Evolutionary conservation across 2,113 vertebrate species (phyloP).

Genomic region (Willisornis vidua): DNA sequence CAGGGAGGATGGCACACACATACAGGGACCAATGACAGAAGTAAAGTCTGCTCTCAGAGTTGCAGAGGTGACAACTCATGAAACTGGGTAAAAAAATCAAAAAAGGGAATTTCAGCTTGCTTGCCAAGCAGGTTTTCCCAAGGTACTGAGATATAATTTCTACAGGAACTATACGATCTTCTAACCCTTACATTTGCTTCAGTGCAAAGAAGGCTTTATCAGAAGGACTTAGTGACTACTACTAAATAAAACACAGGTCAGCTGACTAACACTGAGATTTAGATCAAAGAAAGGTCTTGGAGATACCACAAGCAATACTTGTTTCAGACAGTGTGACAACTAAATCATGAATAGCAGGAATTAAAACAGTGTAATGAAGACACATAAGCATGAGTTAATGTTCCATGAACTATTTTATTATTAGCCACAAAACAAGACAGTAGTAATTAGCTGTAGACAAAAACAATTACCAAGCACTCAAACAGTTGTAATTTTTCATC

Average conservation of each 20-base stretch:
- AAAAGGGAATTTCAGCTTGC: background rate
- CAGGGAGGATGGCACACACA: background rate
- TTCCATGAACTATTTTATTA: slow-evolving; percentile 39
- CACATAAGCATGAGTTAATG: background rate
- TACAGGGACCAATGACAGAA: background rate
- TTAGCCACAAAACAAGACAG: slow-evolving; percentile 37
- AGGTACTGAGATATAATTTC: background rate
- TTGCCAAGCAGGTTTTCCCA: background rate
- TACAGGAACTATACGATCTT: background rate
- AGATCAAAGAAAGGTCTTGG: background rate
- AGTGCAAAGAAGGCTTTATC: background rate
- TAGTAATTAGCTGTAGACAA: slow-evolving; percentile 46
- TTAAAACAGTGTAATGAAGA: slow-evolving; percentile 24
- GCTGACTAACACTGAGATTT: background rate
- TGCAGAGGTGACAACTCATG: background rate
- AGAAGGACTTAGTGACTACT: background rate
- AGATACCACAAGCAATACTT: background rate
- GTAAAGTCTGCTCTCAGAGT: background rate
- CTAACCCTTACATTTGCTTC: background rate
- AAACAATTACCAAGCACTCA: slow-evolving; percentile 52
- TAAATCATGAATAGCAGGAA: background rate
- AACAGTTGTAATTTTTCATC: slow-evolving; percentile 9
- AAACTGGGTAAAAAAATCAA: background rate
- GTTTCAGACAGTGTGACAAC: background rate
- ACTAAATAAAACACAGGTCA: background rate